phyloP scores from a whole-genome alignment of 2,113 vertebrate genomes.

The Asarcornis scutulata region DNA sequence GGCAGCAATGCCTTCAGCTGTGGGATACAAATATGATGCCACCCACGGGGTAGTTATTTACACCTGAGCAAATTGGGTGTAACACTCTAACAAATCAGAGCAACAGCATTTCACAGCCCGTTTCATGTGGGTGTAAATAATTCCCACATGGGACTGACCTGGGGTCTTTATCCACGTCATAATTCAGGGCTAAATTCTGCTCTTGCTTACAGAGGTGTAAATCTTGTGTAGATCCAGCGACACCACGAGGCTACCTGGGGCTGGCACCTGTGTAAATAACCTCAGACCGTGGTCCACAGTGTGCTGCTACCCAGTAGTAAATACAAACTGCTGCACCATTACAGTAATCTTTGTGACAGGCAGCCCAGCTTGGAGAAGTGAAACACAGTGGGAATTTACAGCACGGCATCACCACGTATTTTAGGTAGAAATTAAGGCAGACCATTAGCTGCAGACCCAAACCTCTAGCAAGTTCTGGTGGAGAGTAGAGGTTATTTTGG shows the following conservation, averaged over 20 bases:
- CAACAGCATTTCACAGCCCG: slow-evolving; percentile 28
- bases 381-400: neutral
- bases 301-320: neutral
- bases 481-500: neutral
- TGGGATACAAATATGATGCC: slow-evolving; percentile 56
- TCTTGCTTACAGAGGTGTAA: neutral
- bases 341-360: neutral
- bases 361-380: neutral
- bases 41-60: slow-evolving; percentile 56
- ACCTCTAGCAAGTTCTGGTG: neutral
- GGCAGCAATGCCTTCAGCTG: neutral
- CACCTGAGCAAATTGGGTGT: slow-evolving; percentile 52
- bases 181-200: slow-evolving; percentile 32
- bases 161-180: slow-evolving; percentile 2
- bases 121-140: slow-evolving; percentile 44
- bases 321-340: neutral
- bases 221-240: neutral
- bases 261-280: slow-evolving; percentile 16
- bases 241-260: slow-evolving; percentile 5
- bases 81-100: slow-evolving; percentile 28
- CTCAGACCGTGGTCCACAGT: neutral
- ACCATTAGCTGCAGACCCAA: neutral
- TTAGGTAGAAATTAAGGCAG: neutral
- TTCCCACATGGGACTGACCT: neutral
- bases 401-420: neutral